Evolutionary conservation across 2,888 invertebrate species (phyloP).

Genomic region (Himalopsyche kuldschensis): DNA sequence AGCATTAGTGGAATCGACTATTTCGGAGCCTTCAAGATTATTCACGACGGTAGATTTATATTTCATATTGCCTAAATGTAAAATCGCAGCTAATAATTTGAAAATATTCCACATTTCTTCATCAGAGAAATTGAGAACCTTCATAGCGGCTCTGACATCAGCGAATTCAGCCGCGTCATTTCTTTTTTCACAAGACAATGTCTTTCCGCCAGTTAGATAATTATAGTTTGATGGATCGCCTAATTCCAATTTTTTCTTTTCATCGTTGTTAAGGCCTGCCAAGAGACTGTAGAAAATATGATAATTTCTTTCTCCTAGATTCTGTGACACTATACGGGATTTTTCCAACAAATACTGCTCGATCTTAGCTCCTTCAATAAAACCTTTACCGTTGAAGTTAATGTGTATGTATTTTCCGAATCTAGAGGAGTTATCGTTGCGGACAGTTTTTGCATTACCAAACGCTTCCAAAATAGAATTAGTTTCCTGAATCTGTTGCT

Average conservation of each 20-base stretch:
- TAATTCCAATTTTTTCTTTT: constrained; percentile 77
- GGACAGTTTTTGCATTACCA: constrained; percentile 93
- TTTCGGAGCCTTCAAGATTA: constrained; percentile 87
- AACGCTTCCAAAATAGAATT: constrained; percentile 97
- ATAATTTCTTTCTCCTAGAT: constrained; percentile 88
- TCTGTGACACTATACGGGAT: constrained; percentile 88
- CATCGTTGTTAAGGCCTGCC: constrained; percentile 77
- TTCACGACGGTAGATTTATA: constrained; percentile 75
- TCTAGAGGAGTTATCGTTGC: constrained; percentile 94
- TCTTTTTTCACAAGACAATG: constrained; percentile 75
- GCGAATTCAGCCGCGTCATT: constrained; percentile 85
- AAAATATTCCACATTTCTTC: constrained; percentile 84
- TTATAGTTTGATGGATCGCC: constrained; percentile 72
- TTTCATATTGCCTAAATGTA: constrained; percentile 90
- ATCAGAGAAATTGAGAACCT: constrained; percentile 84
- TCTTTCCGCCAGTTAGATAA: constrained; percentile 81
- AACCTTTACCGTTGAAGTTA: constrained; percentile 78
- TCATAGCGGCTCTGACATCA: constrained; percentile 89
- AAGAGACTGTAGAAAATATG: constrained; percentile 94
- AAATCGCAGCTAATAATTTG: constrained; percentile 79
- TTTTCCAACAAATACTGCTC: constrained; percentile 95
- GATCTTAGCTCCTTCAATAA: constrained; percentile 90
- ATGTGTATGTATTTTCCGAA: constrained; percentile 96
- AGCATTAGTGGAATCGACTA: constrained; percentile 70
- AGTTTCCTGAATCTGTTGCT: constrained; percentile 95